Conservation (phyloP, 2,797 vertebrate genomes). For the Pteropus rufus region DNA sequence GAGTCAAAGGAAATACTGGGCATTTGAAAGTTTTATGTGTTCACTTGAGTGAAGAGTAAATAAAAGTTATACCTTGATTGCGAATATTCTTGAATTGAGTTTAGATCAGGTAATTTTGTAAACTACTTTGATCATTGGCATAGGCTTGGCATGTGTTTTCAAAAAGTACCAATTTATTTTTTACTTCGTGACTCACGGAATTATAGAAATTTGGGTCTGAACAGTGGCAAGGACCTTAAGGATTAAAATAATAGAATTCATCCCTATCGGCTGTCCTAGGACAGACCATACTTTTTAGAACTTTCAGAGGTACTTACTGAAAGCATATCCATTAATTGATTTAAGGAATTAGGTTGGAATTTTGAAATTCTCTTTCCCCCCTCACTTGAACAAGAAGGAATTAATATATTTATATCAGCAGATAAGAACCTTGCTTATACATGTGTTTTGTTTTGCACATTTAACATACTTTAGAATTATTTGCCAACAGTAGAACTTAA, state of each 20-base stretch:
- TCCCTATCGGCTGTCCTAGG: background rate
- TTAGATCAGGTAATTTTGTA: background rate
- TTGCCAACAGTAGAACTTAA: background rate
- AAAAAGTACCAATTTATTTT: background rate
- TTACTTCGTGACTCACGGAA: background rate
- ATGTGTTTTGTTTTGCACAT: background rate
- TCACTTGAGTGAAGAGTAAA: background rate
- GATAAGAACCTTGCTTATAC: background rate
- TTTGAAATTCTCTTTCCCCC: background rate
- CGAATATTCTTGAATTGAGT: background rate
- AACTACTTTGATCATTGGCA: background rate
- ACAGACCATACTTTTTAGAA: background rate
- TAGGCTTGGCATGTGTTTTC: background rate
- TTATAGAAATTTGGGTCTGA: background rate
- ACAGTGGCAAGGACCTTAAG: background rate
- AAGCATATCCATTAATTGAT: background rate
- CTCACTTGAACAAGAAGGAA: background rate
- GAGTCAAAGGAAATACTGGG: background rate
- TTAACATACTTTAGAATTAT: conserved; percentile 21
- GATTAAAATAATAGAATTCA: background rate
- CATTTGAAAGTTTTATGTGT: background rate
- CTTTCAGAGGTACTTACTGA: background rate
- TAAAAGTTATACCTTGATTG: background rate
- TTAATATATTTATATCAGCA: background rate
- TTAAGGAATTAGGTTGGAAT: background rate